Conservation (phyloP, 2,888 invertebrate genomes). For the Plebejus argus region DNA sequence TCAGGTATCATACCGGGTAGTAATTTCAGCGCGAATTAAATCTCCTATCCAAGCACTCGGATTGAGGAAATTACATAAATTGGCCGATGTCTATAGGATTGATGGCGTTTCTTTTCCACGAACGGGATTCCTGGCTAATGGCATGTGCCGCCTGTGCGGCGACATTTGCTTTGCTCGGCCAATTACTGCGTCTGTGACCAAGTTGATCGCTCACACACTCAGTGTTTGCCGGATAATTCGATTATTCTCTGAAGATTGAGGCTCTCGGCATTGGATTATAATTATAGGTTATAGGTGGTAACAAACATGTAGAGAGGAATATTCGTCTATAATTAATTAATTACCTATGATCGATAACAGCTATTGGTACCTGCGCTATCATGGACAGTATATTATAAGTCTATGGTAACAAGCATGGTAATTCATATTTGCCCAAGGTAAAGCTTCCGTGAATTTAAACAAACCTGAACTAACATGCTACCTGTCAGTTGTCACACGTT, state of each 20-base stretch:
- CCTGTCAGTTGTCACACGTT: no score
- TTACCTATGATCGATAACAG: no score
- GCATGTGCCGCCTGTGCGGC: constrained; percentile 20
- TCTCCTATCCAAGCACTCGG: constrained; percentile 36
- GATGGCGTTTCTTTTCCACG: constrained; percentile 31
- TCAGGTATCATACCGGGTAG: constrained; percentile 6
- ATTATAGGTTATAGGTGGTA: no score
- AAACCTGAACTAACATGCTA: no score
- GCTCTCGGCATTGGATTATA: not conserved
- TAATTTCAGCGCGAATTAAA: not conserved
- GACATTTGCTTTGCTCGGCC: constrained; percentile 20
- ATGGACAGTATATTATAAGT: no score
- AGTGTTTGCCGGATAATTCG: not conserved
- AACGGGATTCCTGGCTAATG: constrained; percentile 32
- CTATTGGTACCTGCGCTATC: no score
- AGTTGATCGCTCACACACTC: not conserved
- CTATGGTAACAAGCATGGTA: no score
- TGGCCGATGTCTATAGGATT: constrained; percentile 38
- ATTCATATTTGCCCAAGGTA: no score
- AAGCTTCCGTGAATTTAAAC: no score
- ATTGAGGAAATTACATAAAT: constrained; percentile 40
- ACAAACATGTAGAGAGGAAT: no score
- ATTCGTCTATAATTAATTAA: no score
- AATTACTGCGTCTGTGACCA: constrained; percentile 12
- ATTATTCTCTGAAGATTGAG: not conserved